Evolutionary conservation across 1,140 invertebrate species (phyloP).

Genomic region (Belonocnema kinseyi): DNA sequence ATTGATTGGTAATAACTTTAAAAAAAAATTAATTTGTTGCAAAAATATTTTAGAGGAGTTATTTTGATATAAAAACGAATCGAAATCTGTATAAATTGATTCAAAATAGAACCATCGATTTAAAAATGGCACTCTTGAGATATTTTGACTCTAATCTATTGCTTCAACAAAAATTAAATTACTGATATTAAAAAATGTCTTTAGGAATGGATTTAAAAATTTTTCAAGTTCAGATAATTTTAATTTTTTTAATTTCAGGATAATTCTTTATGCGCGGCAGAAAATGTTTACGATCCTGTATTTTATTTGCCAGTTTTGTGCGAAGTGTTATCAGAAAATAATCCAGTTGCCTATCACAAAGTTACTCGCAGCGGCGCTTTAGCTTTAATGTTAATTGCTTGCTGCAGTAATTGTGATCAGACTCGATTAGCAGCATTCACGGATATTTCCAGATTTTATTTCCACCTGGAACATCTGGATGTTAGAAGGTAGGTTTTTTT

Average conservation of each 20-base stretch:
- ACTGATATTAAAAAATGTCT: too few relatives aligned
- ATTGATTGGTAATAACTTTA: too few relatives aligned
- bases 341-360: conserved; percentile 80
- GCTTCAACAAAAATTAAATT: too few relatives aligned
- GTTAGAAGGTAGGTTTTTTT: conserved; percentile 76
- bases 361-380: conserved; percentile 81
- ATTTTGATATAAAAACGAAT: too few relatives aligned
- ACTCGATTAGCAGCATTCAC: conserved; percentile 81
- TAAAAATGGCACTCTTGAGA: too few relatives aligned
- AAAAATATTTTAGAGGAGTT: too few relatives aligned
- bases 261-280: conserved; percentile 28
- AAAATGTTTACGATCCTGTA: conserved; percentile 81
- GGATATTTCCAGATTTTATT: conserved; percentile 80
- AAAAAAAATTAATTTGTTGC: too few relatives aligned
- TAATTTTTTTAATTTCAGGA: conserved; percentile 38
- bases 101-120: too few relatives aligned
- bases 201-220: too few relatives aligned
- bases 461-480: conserved; percentile 80
- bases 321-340: conserved; percentile 80
- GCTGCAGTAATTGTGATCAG: conserved; percentile 78
- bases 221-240: not conserved
- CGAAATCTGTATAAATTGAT: too few relatives aligned
- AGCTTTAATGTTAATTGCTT: conserved; percentile 79
- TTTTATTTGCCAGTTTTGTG: conserved; percentile 84
- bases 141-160: too few relatives aligned